Evolutionary conservation across 1,140 invertebrate species (phyloP).

Genomic region (Nixonia krombeini): DNA sequence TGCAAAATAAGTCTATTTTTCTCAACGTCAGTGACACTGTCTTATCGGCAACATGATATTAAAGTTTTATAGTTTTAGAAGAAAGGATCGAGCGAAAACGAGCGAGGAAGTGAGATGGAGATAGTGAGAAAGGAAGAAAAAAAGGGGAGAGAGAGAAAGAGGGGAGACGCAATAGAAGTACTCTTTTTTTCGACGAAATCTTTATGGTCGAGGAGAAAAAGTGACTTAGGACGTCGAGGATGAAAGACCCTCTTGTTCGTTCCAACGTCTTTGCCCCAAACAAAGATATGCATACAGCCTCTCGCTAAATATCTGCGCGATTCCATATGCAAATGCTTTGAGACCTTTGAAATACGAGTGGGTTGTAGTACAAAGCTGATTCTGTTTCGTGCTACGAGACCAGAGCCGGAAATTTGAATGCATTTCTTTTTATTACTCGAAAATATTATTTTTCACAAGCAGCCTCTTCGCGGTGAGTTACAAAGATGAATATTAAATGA

Average conservation of each 20-base stretch:
- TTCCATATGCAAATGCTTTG: constrained; percentile 25
- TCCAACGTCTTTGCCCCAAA: constrained; percentile 20
- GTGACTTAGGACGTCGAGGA: constrained; percentile 33
- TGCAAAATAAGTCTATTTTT: not conserved
- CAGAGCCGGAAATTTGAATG: constrained; percentile 16
- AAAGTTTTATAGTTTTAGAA: constrained; percentile 49
- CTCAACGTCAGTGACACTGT: constrained; percentile 1
- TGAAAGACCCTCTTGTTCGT: constrained; percentile 65
- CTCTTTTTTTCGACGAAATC: constrained; percentile 41
- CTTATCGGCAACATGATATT: constrained; percentile 28
- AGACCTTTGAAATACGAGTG: constrained; percentile 27
- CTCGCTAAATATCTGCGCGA: constrained; percentile 18
- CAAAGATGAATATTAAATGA: not conserved
- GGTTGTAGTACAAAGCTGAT: constrained; percentile 15
- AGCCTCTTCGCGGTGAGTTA: not conserved
- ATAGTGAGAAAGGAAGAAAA: not conserved
- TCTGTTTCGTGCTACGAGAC: constrained; percentile 9
- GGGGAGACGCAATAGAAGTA: not conserved
- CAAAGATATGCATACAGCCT: constrained; percentile 23
- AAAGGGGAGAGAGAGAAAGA: not conserved
- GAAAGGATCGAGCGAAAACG: constrained; percentile 1
- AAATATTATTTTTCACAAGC: not conserved
- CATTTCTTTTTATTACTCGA: constrained; percentile 7
- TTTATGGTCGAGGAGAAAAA: constrained; percentile 48
- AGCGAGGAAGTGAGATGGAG: not conserved